Evolutionary conservation across 2,113 vertebrate genomes (phyloP), one percentile per base, ranked within the genome.

Genomic region (Scomber japonicus): DNA sequence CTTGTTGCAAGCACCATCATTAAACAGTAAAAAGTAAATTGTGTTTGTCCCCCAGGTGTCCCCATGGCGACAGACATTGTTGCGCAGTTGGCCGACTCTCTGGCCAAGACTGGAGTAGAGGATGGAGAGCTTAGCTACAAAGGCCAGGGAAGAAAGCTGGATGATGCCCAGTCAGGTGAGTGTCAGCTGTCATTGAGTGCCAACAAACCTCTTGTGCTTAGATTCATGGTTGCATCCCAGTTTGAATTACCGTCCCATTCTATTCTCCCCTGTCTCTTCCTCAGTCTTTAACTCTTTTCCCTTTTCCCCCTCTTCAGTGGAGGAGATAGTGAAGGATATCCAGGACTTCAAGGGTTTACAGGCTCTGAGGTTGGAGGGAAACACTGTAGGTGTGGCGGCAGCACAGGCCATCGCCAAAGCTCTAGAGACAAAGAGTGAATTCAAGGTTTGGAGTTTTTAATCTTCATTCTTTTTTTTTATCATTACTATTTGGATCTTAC

Each of bases 31-130:
- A 50, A 30, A 12, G 3, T 46, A 2, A 70, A 19, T 17, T 60
- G 0, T 49, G 4, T 84, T 75, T 73, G 62, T 48, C 53, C 53
- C 35, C 65, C 89, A 93, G 92, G 85, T 88, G 63, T 68, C 62
- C 31, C 16, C 31, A 99, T 99, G 98, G 97, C 97, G n/a, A 96
- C 98, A 7, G 98, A 99, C 85, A 95, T 96, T 85, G 97, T 99
- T 68, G 86, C 94, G 5, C 95, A 97, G 84, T 91, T 99, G 81
- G 96, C 95, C 0, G 96, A 97, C 78, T 97, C 96, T 0, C 95
- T 99, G 88, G 97, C 98, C 84, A 97, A 96, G 91, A 94, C 97
- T n/a, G 96, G 95, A 86, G 97, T 99, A 35, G 95, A 93, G 0
- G 97, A 96, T 0, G 96, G 96, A 82, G 97, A 98, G 87, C 89